These are phyloP conservation scores for Spilogale gracilis DNA, from an alignment of 2,113 vertebrate species.

Conservation along the genomic window DNA sequence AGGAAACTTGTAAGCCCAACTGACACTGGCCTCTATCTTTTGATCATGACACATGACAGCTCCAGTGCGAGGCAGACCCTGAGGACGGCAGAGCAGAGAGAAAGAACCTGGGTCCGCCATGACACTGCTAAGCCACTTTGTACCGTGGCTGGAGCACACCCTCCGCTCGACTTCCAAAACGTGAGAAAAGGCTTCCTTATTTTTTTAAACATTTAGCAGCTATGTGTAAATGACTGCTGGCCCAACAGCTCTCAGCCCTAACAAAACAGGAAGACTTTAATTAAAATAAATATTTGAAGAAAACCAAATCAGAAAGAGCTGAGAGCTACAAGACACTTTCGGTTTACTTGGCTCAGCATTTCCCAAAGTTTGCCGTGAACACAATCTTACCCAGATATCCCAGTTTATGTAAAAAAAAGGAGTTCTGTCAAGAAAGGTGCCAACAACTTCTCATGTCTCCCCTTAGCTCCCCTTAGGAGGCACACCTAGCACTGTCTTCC, in stretches of 20 bases:
- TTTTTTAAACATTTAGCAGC: background rate
- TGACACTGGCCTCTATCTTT: background rate
- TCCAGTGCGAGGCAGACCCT: background rate
- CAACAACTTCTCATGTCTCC: background rate
- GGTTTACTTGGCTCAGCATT: background rate
- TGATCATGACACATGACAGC: background rate
- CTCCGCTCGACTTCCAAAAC: background rate
- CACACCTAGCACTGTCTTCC: background rate
- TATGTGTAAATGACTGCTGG: background rate
- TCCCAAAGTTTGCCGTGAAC: background rate
- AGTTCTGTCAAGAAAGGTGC: background rate
- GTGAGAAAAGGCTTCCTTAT: background rate
- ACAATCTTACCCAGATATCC: background rate
- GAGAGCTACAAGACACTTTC: background rate
- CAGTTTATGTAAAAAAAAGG: background rate
- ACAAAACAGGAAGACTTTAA: constrained; percentile 17
- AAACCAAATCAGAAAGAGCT: constrained; percentile 1
- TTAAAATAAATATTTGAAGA: constrained; percentile 43
- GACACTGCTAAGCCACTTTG: background rate
- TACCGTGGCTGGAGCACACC: background rate
- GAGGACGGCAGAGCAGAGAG: background rate
- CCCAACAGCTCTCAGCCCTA: background rate
- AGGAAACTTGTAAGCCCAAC: background rate
- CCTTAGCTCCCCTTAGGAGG: background rate
- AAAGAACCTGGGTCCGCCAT: background rate